Evolutionary conservation across 2,797 vertebrate species (phyloP).

Genomic region (Distichodus sexfasciatus): DNA sequence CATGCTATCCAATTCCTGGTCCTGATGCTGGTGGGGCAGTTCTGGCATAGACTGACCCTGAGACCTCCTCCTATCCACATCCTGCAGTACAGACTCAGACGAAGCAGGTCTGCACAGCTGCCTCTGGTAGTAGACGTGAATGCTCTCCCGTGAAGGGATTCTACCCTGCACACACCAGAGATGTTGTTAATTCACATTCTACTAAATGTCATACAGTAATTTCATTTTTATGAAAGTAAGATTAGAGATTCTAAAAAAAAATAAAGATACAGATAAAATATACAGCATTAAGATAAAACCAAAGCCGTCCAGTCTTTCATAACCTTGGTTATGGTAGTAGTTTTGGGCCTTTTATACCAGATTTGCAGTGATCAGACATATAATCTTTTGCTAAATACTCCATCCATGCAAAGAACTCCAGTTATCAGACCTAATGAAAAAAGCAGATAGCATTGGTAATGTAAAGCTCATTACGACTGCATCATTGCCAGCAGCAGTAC

Average conservation of each 20-base stretch:
- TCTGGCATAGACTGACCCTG: conserved; percentile 43
- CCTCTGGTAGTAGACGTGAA: conserved; percentile 88
- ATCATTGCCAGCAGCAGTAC: conserved; percentile 57
- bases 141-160: conserved; percentile 85
- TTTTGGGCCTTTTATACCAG: no score
- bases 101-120: conserved; percentile 83
- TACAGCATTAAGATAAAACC: no score
- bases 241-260: no score
- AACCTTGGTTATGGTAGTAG: no score
- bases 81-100: conserved; percentile 78
- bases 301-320: no score
- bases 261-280: no score
- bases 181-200: background rate
- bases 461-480: background rate
- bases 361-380: background rate
- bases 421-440: no score
- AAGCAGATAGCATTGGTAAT: no score
- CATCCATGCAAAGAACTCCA: background rate
- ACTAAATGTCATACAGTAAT: no score
- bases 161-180: conserved; percentile 74
- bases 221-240: no score
- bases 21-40: conserved; percentile 8
- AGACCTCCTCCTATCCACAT: conserved; percentile 65
- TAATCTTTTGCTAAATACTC: no score
- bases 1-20: conserved; percentile 72